Base-by-base conservation (phyloP, 2,113 vertebrate genomes). In the Clupea harengus region DNA sequence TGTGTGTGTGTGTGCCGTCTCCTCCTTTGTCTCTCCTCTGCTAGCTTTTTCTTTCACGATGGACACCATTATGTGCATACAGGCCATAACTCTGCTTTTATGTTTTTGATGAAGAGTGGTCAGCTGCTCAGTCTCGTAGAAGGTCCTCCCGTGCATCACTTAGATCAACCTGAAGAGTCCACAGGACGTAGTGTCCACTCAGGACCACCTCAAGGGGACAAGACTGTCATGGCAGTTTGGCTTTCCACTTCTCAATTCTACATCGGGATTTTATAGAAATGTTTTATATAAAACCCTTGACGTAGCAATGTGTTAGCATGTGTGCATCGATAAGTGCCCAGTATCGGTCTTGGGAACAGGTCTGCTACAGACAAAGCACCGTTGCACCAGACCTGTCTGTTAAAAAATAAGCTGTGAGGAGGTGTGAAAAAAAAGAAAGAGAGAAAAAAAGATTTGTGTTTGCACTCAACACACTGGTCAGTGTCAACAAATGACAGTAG, bases 31-130 rank as follows among this genome's bases (percentile, higher is more conserved):
- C 54, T 60, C 54, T 60, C 54, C 54, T 22, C 54, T 39, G 20
- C 54, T 60, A 60, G 18, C 18, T 60, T n/a, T 22, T 60, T 22
- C 22, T 20, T 22, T 11, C 28, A 39, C 72, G 39, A 25, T n/a
- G 64, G 64, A 67, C 64, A 28, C 64, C 10, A 67, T 67, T 28
- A 67, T 67, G n/a, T 67, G 64, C 25, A 28, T 67, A 28, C 64
- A 28, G 64, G n/a, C 64, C 8, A 67, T 67, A 67, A 67, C 64
- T 67, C 64, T 28, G 64, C 25, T 67, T 39, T 67, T 67, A 28
- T 67, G 64, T 11, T 67, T 67, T 28, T 67, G 9, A 67, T 67
- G 64, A 67, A 67, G 64, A 67, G 64, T 67, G 64, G n/a, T 67
- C 64, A 67, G n/a, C 64, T 67, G 64, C n/a, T 28, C 64, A 67